Evolutionary conservation across 2,888 invertebrate species (phyloP).

Genomic region (Penaeus monodon): DNA sequence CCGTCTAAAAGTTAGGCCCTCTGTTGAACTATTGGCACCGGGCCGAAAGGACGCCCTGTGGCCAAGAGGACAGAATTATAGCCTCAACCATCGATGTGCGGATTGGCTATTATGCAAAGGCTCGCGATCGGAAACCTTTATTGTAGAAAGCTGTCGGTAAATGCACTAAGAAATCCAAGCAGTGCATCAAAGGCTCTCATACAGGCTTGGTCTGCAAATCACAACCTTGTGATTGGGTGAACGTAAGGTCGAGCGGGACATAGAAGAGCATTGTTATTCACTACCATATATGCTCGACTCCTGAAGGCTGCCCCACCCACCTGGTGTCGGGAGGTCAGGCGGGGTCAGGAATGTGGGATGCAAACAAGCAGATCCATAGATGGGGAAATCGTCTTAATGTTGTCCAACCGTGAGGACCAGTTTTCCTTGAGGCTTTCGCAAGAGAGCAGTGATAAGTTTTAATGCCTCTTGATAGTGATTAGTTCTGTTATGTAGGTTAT

Average conservation of each 20-base stretch:
- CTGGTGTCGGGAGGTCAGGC: constrained; percentile 39
- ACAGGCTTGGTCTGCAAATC: not conserved
- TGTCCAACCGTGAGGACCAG: constrained; percentile 4
- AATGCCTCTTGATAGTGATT: constrained; percentile 50
- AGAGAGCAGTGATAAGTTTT: constrained; percentile 43
- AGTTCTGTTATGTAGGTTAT: constrained; percentile 55
- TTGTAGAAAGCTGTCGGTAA: constrained; percentile 28
- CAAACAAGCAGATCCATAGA: constrained; percentile 29
- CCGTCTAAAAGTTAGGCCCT: constrained; percentile 23
- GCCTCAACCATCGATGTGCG: too few relatives aligned
- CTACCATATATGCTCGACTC: constrained; percentile 38
- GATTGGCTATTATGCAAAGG: too few relatives aligned
- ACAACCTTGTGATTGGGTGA: constrained; percentile 12
- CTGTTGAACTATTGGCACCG: constrained; percentile 41
- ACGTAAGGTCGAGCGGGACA: constrained; percentile 13
- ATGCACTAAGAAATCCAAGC: constrained; percentile 49
- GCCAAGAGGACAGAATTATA: too few relatives aligned
- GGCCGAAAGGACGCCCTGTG: not conserved
- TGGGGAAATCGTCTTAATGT: constrained; percentile 18
- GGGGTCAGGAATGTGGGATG: constrained; percentile 56
- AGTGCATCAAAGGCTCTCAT: constrained; percentile 30
- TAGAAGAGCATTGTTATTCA: constrained; percentile 40
- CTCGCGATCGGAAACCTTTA: not conserved
- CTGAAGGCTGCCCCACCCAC: constrained; percentile 54
- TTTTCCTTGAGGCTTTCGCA: not conserved